Base-by-base conservation (phyloP, 2,888 invertebrate species). In the Philaethria dido region DNA sequence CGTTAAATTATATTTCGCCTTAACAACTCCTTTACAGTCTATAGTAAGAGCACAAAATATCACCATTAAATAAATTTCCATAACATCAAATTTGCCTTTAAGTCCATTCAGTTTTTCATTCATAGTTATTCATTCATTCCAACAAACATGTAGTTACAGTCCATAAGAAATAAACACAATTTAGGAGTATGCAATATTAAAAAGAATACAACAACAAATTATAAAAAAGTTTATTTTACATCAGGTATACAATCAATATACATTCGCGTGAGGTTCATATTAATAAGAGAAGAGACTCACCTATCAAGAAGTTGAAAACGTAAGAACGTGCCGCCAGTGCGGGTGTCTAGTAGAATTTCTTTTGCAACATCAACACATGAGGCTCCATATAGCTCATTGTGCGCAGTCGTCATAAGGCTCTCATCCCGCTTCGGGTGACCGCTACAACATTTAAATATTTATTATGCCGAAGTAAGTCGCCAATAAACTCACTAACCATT, bases 401-500 rank as follows among this genome's bases (percentile, higher is more conserved):
- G 62, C 75, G 72, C 71, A 72, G 72, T 75, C 75, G 78, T 72
- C 76, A 66, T 68, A 69, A 66, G 70, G 55, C 72, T 76, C 76
- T 89, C 88, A 90, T 76, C 88, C 89, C 78, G 88, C 89, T 75
- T 88, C 89, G 78, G 88, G 80, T 75, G 86, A 77, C 77, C 73
- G 88, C 90, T 90, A 89, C 86, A 90, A 90, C 89, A 89, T 80
- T 83, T 84, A 88, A 88, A 89, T 80, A 85, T 76, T 83, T 75
- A 84, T 89, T 86, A 89, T 85, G 84, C 82, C 84, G 84, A 80
- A 80, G 78, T 83, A 80, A 80, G 84, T 81, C 80, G 79, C 73
- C 73, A 70, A 73, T 67, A 68, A 75, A 59, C 69, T 69, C 57
- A 70, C n/a, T 20, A 73, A 72, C 69, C 68, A 82, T 64, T 85